Evolutionary conservation across 1,140 invertebrate species (phyloP).

Genomic region (Coenobita brevimanus): DNA sequence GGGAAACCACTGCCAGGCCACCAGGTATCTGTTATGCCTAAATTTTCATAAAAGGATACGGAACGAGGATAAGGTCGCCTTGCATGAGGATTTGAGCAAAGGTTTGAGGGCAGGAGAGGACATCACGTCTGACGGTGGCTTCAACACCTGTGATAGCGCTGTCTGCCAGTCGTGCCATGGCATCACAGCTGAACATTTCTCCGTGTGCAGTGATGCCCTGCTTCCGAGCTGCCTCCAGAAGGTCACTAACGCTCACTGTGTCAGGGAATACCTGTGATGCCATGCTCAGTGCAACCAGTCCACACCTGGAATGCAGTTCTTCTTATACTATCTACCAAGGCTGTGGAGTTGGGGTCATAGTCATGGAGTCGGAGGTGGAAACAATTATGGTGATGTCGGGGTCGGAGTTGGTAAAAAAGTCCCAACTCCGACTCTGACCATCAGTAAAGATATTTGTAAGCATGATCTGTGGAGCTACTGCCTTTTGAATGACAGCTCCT

Average conservation of each 20-base stretch:
- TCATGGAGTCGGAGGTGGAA: too few species aligned
- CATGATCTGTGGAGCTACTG: too few species aligned
- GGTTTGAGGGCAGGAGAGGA: slow-evolving; percentile 37
- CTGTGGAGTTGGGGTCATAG: too few species aligned
- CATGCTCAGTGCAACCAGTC: slow-evolving; percentile 67
- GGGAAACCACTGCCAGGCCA: too few species aligned
- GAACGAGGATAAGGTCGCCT: slow-evolving; percentile 63
- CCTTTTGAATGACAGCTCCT: too few species aligned
- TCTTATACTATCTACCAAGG: too few species aligned
- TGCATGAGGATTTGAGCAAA: slow-evolving; percentile 57
- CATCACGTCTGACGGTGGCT: slow-evolving; percentile 54
- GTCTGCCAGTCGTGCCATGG: slow-evolving; percentile 52
- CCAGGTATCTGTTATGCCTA: not conserved
- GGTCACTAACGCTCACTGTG: slow-evolving; percentile 43
- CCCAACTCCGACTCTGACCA: too few species aligned
- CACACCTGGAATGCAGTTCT: too few species aligned
- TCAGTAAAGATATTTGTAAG: too few species aligned
- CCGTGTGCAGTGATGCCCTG: slow-evolving; percentile 54
- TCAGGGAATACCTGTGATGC: slow-evolving; percentile 62
- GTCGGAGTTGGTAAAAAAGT: too few species aligned
- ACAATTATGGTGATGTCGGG: too few species aligned
- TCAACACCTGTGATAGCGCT: slow-evolving; percentile 44
- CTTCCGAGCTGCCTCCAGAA: slow-evolving; percentile 50
- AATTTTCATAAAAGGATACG: slow-evolving; percentile 64
- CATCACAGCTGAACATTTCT: slow-evolving; percentile 66